Conservation (phyloP, 2,113 vertebrate genomes). For the Numida meleagris region DNA sequence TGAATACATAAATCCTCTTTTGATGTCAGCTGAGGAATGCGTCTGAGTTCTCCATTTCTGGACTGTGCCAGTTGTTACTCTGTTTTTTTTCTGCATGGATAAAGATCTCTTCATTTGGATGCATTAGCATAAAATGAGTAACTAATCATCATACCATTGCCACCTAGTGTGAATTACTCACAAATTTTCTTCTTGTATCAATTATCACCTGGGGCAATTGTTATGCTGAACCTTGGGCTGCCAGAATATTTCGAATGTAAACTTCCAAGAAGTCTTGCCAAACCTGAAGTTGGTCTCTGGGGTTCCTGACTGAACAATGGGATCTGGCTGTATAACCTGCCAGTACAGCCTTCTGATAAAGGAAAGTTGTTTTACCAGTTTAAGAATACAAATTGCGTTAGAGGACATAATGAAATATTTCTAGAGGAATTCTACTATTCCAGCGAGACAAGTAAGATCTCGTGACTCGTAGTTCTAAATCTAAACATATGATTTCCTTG, state of each 20-base stretch:
- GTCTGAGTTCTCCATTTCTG: conserved; percentile 82
- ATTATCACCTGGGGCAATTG: not conserved
- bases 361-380: conserved; percentile 9
- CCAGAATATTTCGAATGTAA: conserved; percentile 20
- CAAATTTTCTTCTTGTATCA: conserved; percentile 38
- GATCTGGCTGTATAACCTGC: conserved; percentile 17
- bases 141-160: conserved; percentile 47
- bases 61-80: conserved; percentile 67
- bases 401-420: not conserved
- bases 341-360: conserved; percentile 17
- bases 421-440: conserved; percentile 27
- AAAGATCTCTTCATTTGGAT: conserved; percentile 57
- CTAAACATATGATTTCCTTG: not conserved
- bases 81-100: conserved; percentile 69
- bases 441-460: not conserved
- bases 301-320: not conserved
- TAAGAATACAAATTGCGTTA: conserved; percentile 23
- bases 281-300: not conserved
- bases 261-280: conserved; percentile 52
- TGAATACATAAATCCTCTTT: conserved; percentile 98
- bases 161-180: conserved; percentile 25
- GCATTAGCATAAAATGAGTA: conserved; percentile 41
- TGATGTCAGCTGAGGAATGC: conserved; percentile 99
- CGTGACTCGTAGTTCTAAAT: not conserved
- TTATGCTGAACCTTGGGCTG: conserved; percentile 1